Conservation (phyloP, 2,888 invertebrate species). For the Alcis repandata region DNA sequence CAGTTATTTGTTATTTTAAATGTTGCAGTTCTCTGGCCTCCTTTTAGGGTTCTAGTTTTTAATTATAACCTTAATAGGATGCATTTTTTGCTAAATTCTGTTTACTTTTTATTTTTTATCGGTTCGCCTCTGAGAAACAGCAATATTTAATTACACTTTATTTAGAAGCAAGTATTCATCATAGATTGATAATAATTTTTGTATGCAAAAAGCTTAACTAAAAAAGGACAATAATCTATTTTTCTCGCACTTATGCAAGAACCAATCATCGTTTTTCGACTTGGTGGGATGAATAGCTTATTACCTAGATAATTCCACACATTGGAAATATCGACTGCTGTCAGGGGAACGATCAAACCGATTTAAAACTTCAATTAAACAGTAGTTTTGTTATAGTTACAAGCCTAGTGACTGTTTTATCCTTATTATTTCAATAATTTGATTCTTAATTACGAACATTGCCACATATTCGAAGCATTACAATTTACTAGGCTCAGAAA, state of each 20-base stretch:
- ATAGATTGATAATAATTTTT: neutral
- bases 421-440: conserved; percentile 46
- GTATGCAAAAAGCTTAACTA: neutral
- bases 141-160: neutral
- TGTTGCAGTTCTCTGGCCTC: conserved; percentile 54
- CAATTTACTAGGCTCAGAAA: conserved; percentile 31
- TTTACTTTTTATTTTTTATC: neutral
- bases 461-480: conserved; percentile 35
- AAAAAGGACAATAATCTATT: neutral
- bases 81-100: conserved; percentile 36
- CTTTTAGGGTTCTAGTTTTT: conserved; percentile 60
- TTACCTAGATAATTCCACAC: too few relatives aligned
- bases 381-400: conserved; percentile 35
- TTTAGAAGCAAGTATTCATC: neutral
- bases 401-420: conserved; percentile 66
- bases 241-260: too few relatives aligned
- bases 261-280: too few relatives aligned
- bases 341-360: neutral
- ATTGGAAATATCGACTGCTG: too few relatives aligned
- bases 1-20: conserved; percentile 51
- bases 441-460: conserved; percentile 40
- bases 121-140: neutral
- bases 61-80: conserved; percentile 60
- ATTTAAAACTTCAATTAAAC: conserved; percentile 34
- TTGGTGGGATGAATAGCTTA: too few relatives aligned